Percentiles rank a stretch among this genome's conserved stretches.
These are phyloP conservation scores for Lucinisca nassula DNA, from an alignment of 2,888 invertebrate genomes.

Conservation along the genomic window DNA sequence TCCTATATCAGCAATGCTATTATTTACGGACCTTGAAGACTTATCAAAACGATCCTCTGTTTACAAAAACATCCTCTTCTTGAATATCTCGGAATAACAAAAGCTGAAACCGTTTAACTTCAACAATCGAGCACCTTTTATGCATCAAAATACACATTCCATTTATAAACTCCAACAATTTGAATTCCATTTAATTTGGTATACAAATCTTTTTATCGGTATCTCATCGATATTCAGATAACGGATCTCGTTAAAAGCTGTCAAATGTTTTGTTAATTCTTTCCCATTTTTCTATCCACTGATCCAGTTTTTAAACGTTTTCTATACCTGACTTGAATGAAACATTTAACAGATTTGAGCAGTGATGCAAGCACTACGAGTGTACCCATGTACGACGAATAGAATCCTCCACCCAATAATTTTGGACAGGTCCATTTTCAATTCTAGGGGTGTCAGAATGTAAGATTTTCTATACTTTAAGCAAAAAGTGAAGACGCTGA, in stretches of 20 bases:
- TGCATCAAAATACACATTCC: not conserved
- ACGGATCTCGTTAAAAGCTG: not conserved
- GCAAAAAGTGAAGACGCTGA: too few relatives aligned
- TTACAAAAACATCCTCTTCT: not conserved
- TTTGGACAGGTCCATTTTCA: too few relatives aligned
- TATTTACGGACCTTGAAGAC: not conserved
- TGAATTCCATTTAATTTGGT: not conserved
- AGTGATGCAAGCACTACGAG: not conserved
- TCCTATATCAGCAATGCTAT: too few relatives aligned
- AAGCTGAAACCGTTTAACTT: not conserved
- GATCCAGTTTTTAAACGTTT: not conserved
- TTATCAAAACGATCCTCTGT: not conserved
- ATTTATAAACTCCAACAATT: not conserved
- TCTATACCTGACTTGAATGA: not conserved
- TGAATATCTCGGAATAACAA: not conserved
- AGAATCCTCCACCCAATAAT: too few relatives aligned
- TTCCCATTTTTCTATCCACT: not conserved
- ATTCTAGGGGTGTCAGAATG: too few relatives aligned
- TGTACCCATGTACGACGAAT: too few relatives aligned
- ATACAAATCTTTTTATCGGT: not conserved
- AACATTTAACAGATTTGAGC: not conserved
- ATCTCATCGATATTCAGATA: not conserved
- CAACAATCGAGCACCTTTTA: not conserved
- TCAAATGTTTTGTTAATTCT: not conserved
- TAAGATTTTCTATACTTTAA: too few relatives aligned